Evolutionary conservation across 2,797 vertebrate genomes (phyloP).

Genomic region (Hypotaenidia philippensis): DNA sequence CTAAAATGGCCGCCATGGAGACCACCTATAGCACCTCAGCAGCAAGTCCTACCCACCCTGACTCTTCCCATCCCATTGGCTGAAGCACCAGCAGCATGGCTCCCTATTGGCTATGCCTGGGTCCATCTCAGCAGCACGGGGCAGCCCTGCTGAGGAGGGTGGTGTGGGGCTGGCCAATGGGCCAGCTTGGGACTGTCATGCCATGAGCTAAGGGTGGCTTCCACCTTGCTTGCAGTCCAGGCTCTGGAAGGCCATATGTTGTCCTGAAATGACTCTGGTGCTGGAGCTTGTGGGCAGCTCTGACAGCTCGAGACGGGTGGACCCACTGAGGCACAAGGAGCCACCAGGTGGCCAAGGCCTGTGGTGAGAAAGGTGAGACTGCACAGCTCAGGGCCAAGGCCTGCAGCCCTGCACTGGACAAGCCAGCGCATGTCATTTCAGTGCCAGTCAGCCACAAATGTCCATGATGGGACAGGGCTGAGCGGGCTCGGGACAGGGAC

Average conservation of each 20-base stretch:
- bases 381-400: neutral
- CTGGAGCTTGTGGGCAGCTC: neutral
- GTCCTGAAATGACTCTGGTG: neutral
- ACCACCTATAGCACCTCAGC: fast-evolving
- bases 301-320: fast-evolving
- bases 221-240: fast-evolving
- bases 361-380: neutral
- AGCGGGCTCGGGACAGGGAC: neutral
- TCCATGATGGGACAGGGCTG: neutral
- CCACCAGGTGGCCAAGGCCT: neutral
- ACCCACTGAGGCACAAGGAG: neutral
- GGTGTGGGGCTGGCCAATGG: too few relatives aligned
- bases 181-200: neutral
- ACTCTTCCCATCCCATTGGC: neutral
- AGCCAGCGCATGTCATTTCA: neutral
- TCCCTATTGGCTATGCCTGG: neutral
- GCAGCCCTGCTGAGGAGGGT: fast-evolving
- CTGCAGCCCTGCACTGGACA: neutral
- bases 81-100: fast-evolving
- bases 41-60: neutral
- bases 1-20: neutral
- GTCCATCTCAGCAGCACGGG: neutral
- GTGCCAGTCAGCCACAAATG: neutral
- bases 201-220: neutral
- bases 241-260: neutral